Evolutionary conservation across 2,888 invertebrate species (phyloP).

Genomic region (Lycophotia porphyrea): DNA sequence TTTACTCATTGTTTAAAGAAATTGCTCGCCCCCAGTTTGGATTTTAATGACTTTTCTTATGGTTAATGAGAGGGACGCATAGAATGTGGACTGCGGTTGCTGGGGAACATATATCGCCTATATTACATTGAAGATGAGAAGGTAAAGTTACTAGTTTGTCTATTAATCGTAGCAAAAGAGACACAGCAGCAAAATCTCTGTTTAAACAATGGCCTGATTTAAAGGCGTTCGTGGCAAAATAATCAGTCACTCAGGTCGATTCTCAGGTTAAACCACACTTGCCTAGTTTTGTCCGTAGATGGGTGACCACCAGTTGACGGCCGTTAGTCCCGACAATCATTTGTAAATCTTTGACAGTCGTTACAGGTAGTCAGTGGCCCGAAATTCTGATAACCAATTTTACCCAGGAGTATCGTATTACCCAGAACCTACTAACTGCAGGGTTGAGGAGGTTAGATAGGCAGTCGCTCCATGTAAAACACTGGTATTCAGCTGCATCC

Average conservation of each 20-base stretch:
- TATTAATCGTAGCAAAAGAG: not conserved
- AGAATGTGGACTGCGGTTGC: not conserved
- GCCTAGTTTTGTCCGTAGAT: too few species aligned
- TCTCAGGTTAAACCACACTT: too few species aligned
- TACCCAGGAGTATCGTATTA: too few species aligned
- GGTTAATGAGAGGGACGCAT: constrained; percentile 40
- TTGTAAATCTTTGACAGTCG: not conserved
- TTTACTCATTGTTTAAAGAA: constrained; percentile 63
- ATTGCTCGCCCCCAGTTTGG: constrained; percentile 60
- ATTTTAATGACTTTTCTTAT: constrained; percentile 52
- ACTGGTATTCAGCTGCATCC: too few species aligned
- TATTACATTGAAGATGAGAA: not conserved
- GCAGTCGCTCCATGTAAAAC: too few species aligned
- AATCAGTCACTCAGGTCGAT: not conserved
- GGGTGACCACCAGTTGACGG: too few species aligned
- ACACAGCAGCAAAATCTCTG: too few species aligned
- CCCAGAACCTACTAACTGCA: too few species aligned
- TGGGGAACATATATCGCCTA: not conserved
- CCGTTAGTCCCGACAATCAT: not conserved
- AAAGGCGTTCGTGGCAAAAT: not conserved
- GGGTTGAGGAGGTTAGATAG: too few species aligned
- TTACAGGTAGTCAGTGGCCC: not conserved
- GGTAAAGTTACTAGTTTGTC: not conserved
- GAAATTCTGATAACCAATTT: not conserved
- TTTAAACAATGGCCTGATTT: not conserved